phyloP scores from a whole-genome alignment of 2,797 vertebrate species.

The Stomatorhinus walkeri region DNA sequence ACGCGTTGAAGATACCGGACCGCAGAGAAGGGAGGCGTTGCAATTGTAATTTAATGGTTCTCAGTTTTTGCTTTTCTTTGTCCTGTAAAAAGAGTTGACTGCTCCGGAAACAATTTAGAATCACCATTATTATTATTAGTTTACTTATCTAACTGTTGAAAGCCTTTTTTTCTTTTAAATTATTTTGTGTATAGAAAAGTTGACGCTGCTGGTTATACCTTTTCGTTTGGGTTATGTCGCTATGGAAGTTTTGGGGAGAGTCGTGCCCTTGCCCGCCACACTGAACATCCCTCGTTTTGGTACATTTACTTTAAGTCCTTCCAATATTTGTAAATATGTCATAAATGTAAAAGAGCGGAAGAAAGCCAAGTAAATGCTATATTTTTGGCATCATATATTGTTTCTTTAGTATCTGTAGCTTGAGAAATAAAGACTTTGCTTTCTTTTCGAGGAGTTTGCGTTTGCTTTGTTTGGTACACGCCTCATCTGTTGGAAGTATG shows the following conservation, averaged over 20 bases:
- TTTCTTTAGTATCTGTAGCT: slow-evolving; percentile 71
- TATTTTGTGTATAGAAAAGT: slow-evolving; percentile 60
- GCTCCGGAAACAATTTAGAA: slow-evolving; percentile 27
- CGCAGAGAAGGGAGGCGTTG: not conserved
- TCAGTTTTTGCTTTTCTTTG: slow-evolving; percentile 48
- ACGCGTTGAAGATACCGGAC: slow-evolving; percentile 1
- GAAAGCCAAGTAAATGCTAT: slow-evolving; percentile 68
- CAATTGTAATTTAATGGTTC: slow-evolving; percentile 29
- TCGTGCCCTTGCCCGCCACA: slow-evolving; percentile 41
- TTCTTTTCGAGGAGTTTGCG: slow-evolving; percentile 45
- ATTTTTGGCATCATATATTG: slow-evolving; percentile 74
- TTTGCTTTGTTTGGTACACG: not conserved
- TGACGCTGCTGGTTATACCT: slow-evolving; percentile 46
- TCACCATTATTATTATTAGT: slow-evolving; percentile 32
- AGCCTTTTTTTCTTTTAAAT: slow-evolving; percentile 45
- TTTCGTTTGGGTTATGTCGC: slow-evolving; percentile 15
- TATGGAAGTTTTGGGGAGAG: slow-evolving; percentile 40
- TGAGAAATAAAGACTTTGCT: slow-evolving; percentile 55
- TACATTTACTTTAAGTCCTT: slow-evolving; percentile 60
- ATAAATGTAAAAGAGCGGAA: slow-evolving; percentile 57
- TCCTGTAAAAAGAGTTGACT: slow-evolving; percentile 46
- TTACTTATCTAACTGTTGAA: slow-evolving; percentile 25
- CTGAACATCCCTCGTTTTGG: slow-evolving; percentile 36
- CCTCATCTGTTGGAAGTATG: not conserved
- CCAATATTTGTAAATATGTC: slow-evolving; percentile 71